A percentile compares a stretch with the other conserved stretches of the same genome.
Evolutionary conservation across 1,140 invertebrate genomes (phyloP).

Genomic region (Stegodyphus dumicola): DNA sequence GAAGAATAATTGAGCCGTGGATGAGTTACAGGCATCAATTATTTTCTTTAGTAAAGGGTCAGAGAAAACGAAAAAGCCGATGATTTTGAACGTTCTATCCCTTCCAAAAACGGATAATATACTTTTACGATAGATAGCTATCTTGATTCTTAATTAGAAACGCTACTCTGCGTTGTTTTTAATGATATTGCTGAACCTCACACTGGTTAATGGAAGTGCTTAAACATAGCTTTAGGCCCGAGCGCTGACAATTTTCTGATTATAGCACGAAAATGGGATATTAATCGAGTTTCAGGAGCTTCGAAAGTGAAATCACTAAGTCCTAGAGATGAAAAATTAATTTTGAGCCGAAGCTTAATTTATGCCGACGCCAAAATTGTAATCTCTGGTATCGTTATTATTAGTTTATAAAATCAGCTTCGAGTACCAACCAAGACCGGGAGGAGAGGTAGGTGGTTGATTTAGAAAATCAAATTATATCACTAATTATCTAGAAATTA

Average conservation of each 20-base stretch:
- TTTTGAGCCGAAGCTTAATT: no score
- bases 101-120: conserved; percentile 5
- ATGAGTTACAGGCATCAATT: conserved; percentile 27
- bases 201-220: neutral
- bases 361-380: no score
- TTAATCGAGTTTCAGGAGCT: neutral
- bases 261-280: neutral
- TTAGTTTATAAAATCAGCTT: no score
- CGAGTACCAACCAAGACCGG: no score
- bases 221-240: neutral
- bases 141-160: conserved; percentile 16
- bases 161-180: neutral
- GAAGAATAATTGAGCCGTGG: conserved; percentile 21
- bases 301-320: no score
- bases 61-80: neutral
- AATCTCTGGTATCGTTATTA: no score
- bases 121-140: conserved; percentile 20
- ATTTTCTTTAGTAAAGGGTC: conserved; percentile 17
- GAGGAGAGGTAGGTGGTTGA: no score
- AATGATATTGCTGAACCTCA: conserved; percentile 1
- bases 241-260: neutral
- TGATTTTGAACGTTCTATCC: neutral
- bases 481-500: no score
- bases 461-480: no score
- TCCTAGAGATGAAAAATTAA: no score